Evolutionary conservation across 2,113 vertebrate genomes (phyloP).

Genomic region (Tachysurus vachellii): DNA sequence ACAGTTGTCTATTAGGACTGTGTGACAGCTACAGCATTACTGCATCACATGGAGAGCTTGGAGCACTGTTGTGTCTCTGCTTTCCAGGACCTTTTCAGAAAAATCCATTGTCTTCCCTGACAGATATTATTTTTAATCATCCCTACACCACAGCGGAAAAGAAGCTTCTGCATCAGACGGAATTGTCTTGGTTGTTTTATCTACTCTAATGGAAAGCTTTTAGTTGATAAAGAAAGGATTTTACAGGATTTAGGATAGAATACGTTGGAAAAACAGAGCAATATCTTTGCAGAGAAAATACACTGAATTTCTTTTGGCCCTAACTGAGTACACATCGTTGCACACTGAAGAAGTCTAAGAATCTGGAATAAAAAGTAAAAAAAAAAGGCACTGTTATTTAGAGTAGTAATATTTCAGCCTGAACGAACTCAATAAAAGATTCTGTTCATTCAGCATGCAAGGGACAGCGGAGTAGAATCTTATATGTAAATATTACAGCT

Average conservation of each 20-base stretch:
- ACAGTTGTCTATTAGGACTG: background rate
- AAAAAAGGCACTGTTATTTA: background rate
- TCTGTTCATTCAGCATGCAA: background rate
- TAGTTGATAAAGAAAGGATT: slow-evolving; percentile 50
- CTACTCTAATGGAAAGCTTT: slow-evolving; percentile 59
- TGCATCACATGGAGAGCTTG: background rate
- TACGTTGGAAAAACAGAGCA: slow-evolving; percentile 37
- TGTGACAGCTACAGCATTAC: background rate
- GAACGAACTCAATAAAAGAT: background rate
- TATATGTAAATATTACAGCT: slow-evolving; percentile 6
- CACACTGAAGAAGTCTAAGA: slow-evolving; percentile 23
- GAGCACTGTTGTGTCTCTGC: background rate
- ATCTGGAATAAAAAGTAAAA: background rate
- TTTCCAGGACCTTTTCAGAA: background rate
- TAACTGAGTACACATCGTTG: slow-evolving; percentile 14
- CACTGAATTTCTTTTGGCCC: slow-evolving; percentile 22
- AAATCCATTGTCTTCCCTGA: background rate
- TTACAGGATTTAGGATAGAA: slow-evolving; percentile 40
- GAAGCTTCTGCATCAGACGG: slow-evolving; percentile 17
- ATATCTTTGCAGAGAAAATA: slow-evolving; percentile 34
- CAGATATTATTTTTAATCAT: background rate
- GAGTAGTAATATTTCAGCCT: background rate
- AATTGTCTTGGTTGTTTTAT: slow-evolving; percentile 39
- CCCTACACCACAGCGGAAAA: background rate
- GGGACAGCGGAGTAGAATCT: background rate